Evolutionary conservation across 2,888 invertebrate genomes (phyloP).

Genomic region (Sialis fuliginosa): DNA sequence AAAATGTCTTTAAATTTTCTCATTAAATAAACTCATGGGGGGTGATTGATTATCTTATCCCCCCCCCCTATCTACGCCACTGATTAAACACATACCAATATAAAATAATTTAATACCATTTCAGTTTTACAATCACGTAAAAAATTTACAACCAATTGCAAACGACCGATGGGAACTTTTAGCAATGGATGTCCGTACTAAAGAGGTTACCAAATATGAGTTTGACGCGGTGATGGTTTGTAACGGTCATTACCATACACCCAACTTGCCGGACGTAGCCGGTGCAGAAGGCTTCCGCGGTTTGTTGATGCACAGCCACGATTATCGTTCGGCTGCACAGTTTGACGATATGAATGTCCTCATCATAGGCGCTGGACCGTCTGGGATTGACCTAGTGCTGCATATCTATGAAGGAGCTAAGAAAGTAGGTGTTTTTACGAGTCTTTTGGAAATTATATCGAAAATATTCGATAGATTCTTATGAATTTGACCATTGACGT

Average conservation of each 20-base stretch:
- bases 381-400: conserved; percentile 53
- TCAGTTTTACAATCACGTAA: conserved; percentile 31
- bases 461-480: no score
- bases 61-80: no score
- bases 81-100: no score
- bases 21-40: no score
- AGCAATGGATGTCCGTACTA: conserved; percentile 26
- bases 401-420: conserved; percentile 3
- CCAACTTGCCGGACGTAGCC: conserved; percentile 21
- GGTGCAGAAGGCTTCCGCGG: conserved; percentile 25
- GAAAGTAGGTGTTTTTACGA: not conserved
- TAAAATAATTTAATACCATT: no score
- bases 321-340: conserved; percentile 44
- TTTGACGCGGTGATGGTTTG: conserved; percentile 52
- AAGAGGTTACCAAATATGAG: conserved; percentile 22
- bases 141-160: conserved; percentile 23
- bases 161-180: conserved; percentile 30
- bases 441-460: no score
- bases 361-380: conserved; percentile 53
- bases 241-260: conserved; percentile 36
- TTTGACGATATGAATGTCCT: conserved; percentile 41
- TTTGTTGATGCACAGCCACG: conserved; percentile 48
- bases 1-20: no score
- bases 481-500: no score
- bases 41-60: no score